Conservation (phyloP, 2,888 invertebrate genomes). For the Rotaria magnacalcarata region DNA sequence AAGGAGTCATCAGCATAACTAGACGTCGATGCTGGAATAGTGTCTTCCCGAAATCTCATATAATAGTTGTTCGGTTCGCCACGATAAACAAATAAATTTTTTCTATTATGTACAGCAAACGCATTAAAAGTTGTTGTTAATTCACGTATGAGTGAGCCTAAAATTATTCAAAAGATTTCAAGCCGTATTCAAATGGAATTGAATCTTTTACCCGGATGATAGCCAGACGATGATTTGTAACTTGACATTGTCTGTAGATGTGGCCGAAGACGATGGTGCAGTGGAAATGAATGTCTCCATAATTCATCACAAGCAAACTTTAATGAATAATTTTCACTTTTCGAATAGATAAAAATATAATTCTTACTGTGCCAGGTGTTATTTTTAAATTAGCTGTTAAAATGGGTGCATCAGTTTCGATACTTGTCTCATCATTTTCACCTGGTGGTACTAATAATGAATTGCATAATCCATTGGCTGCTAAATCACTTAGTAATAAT, state of each 20-base stretch:
- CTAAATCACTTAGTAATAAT: slow-evolving; percentile 68
- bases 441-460: slow-evolving; percentile 67
- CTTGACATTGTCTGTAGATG: background rate
- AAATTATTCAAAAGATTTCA: background rate
- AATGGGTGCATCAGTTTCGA: background rate
- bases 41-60: slow-evolving; percentile 36
- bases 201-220: background rate
- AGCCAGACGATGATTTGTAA: background rate
- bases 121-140: background rate
- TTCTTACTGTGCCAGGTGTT: background rate
- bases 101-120: slow-evolving; percentile 21
- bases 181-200: background rate
- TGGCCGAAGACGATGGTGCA: slow-evolving; percentile 15
- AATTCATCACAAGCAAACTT: slow-evolving; percentile 30
- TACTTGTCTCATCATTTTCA: slow-evolving; percentile 60
- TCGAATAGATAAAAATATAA: background rate
- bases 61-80: background rate
- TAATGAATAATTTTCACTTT: background rate
- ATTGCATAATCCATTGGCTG: slow-evolving; percentile 68
- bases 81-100: slow-evolving; percentile 27
- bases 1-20: background rate
- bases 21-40: background rate
- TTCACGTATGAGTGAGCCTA: slow-evolving; percentile 10
- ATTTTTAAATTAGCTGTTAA: background rate
- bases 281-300: slow-evolving; percentile 3